A percentile compares a stretch with the other conserved stretches of the same genome.
Evolutionary conservation across 2,113 vertebrate genomes (phyloP).

Genomic region (Podarcis cretensis): DNA sequence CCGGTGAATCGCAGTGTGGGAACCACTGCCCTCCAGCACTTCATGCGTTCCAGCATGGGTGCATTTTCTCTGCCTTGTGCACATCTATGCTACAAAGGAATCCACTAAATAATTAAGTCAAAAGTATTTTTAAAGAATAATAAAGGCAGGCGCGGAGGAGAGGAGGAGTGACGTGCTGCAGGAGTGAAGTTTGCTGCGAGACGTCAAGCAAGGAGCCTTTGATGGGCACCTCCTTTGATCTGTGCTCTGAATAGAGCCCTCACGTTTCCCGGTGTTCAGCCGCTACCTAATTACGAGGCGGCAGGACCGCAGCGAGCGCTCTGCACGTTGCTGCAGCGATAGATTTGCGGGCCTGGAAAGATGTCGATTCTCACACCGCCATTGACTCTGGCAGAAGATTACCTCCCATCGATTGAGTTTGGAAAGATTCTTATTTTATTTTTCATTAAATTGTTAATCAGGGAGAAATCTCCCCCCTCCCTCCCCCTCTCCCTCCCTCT

Average conservation of each 20-base stretch:
- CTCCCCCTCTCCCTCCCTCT: background rate
- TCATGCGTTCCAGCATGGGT: background rate
- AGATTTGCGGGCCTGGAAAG: slow-evolving; percentile 71
- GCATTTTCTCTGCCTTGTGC: background rate
- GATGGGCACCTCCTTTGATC: slow-evolving; percentile 72
- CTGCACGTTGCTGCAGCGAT: slow-evolving; percentile 50
- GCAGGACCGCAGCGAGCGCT: slow-evolving; percentile 50
- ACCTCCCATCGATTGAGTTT: slow-evolving; percentile 52
- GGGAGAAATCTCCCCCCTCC: slow-evolving; percentile 63
- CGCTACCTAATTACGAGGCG: slow-evolving; percentile 63
- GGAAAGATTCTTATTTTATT: slow-evolving; percentile 62
- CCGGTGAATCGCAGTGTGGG: background rate
- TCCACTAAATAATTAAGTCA: slow-evolving; percentile 7
- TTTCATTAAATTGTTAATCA: slow-evolving; percentile 74
- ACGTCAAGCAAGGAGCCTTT: slow-evolving; percentile 55
- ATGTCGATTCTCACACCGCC: slow-evolving; percentile 66
- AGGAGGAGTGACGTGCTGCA: background rate
- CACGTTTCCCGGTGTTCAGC: slow-evolving; percentile 54
- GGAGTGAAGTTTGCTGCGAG: slow-evolving; percentile 15
- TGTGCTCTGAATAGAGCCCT: slow-evolving; percentile 66
- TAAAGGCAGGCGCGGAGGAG: background rate
- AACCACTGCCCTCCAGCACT: background rate
- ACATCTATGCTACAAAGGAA: rapidly evolving
- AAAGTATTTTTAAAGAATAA: background rate
- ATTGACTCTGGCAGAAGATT: slow-evolving; percentile 56